Evolutionary conservation across 30 jellyfish, hydroid and myxozoan species (phyloP).

Genomic region (Chironex yamaguchii): DNA sequence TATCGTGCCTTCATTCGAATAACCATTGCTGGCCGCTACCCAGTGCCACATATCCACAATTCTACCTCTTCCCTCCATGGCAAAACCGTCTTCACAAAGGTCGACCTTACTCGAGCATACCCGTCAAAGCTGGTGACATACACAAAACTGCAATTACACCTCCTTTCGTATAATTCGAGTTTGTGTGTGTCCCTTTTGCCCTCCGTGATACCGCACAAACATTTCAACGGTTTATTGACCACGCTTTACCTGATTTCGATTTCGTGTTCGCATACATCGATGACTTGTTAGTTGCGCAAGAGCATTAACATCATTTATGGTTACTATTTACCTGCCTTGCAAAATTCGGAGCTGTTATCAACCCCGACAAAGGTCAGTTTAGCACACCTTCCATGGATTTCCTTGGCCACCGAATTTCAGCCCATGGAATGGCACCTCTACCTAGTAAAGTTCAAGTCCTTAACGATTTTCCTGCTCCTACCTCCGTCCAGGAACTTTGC

Average conservation of each 20-base stretch:
- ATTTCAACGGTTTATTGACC: not conserved
- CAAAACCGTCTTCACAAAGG: not conserved
- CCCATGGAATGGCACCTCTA: no score
- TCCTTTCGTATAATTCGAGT: not conserved
- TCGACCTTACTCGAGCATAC: not conserved
- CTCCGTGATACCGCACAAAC: not conserved
- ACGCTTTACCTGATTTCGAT: not conserved
- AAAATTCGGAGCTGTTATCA: no score
- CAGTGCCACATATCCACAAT: not conserved
- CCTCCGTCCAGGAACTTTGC: slow-evolving; percentile 5
- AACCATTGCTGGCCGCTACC: not conserved
- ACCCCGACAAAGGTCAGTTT: no score
- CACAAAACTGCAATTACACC: not conserved
- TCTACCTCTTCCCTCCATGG: not conserved
- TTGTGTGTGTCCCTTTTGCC: not conserved
- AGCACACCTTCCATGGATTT: no score
- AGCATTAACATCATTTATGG: no score
- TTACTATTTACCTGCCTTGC: no score
- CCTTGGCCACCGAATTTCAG: no score
- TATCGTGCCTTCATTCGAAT: not conserved
- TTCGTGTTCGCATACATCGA: not conserved
- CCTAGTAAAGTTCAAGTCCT: not conserved
- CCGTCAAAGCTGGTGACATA: not conserved
- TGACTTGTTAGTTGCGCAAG: no score
- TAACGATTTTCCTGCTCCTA: slow-evolving; percentile 11